phyloP scores from a whole-genome alignment of 1,140 invertebrate genomes.

The Drosophila trapezifrons region DNA sequence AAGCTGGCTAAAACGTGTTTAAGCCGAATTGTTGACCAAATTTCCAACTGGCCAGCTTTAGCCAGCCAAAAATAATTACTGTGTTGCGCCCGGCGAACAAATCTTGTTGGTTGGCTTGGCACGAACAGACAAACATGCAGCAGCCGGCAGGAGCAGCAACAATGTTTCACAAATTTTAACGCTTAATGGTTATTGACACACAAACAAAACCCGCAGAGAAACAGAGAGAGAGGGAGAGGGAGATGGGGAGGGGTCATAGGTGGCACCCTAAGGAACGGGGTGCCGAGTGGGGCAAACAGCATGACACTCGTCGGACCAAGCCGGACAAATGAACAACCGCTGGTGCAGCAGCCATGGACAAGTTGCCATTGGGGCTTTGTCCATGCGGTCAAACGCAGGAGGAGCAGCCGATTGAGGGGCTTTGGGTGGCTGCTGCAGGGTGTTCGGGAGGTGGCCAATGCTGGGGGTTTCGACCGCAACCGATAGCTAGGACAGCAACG shows the following conservation, averaged over 20 bases:
- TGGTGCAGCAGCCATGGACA: conserved; percentile 58
- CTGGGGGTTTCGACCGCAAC: conserved; percentile 52
- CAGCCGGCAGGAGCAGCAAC: conserved; percentile 41
- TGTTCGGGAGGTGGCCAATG: background rate
- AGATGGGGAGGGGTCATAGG: background rate
- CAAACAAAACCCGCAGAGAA: conserved; percentile 33
- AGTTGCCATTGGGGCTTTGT: conserved; percentile 53
- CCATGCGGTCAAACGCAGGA: conserved; percentile 27
- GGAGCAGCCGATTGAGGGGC: background rate
- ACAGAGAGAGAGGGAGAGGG: background rate
- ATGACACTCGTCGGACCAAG: conserved; percentile 68
- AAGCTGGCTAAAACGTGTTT: conserved; percentile 27
- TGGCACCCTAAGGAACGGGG: background rate
- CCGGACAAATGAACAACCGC: conserved; percentile 75
- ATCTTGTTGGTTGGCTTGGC: conserved; percentile 50
- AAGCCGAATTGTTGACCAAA: conserved; percentile 35
- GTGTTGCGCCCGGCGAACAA: conserved; percentile 57
- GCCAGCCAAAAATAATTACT: conserved; percentile 72
- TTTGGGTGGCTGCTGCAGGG: background rate
- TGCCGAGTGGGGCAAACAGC: conserved; percentile 53
- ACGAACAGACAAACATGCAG: conserved; percentile 37
- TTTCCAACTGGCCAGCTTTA: conserved; percentile 31
- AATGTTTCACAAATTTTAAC: conserved; percentile 75
- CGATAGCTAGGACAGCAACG: conserved; percentile 58
- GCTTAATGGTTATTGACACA: conserved; percentile 77